Evolutionary conservation across 2,797 vertebrate genomes (phyloP).

Genomic region (Zenarchopterus dispar): DNA sequence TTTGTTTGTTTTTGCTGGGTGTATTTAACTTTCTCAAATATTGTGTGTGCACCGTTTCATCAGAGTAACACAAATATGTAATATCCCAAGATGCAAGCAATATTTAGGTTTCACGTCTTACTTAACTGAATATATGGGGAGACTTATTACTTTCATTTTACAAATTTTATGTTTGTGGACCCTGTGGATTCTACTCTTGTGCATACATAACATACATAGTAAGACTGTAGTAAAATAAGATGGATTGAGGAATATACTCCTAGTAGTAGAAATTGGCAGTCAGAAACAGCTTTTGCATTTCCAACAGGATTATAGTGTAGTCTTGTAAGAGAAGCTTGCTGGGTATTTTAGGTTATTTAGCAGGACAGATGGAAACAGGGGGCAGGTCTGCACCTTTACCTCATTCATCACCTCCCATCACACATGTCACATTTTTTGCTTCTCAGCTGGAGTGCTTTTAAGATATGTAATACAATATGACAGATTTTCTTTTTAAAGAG

Average conservation of each 20-base stretch:
- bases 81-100: slow-evolving; percentile 56
- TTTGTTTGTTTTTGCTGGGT: slow-evolving; percentile 10
- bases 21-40: slow-evolving; percentile 47
- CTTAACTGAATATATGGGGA: slow-evolving; percentile 44
- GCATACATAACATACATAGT: background rate
- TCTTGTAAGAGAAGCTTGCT: slow-evolving; percentile 32
- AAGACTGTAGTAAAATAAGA: slow-evolving; percentile 7
- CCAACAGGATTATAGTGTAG: slow-evolving; percentile 26
- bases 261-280: slow-evolving; percentile 4
- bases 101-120: slow-evolving; percentile 40
- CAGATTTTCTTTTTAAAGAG: slow-evolving; percentile 56
- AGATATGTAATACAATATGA: slow-evolving; percentile 74
- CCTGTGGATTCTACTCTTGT: background rate
- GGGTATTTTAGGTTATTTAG: slow-evolving; percentile 16
- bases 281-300: background rate
- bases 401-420: slow-evolving; percentile 58
- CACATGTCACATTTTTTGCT: slow-evolving; percentile 54
- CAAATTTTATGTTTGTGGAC: slow-evolving; percentile 14
- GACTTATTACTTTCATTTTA: slow-evolving; percentile 24
- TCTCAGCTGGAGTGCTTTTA: slow-evolving; percentile 57
- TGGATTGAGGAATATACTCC: slow-evolving; percentile 1
- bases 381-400: slow-evolving; percentile 21
- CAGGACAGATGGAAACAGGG: slow-evolving; percentile 9
- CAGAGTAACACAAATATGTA: slow-evolving; percentile 38
- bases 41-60: slow-evolving; percentile 14